Conservation (phyloP, 1,140 invertebrate species). For the Trichogramma pretiosum region DNA sequence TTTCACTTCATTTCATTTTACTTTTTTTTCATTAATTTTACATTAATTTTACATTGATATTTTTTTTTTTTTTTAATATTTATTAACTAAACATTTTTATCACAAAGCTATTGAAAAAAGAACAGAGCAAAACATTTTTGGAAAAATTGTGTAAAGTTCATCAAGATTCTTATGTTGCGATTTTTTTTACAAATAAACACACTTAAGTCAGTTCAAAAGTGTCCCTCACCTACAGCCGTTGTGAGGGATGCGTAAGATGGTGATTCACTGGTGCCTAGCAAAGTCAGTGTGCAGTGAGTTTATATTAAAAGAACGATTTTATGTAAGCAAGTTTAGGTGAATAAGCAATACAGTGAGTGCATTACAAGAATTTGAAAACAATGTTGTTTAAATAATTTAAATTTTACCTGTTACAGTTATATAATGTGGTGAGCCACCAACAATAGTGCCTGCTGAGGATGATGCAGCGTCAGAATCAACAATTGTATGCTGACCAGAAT, state of each 20-base stretch:
- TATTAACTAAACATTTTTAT: neutral
- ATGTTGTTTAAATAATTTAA: neutral
- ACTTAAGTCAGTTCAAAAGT: conserved; percentile 30
- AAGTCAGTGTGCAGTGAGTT: conserved; percentile 34
- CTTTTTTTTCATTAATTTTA: conserved; percentile 1
- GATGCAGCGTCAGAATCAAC: conserved; percentile 42
- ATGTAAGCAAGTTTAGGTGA: no score
- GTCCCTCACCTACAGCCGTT: conserved; percentile 44
- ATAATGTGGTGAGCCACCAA: conserved; percentile 45
- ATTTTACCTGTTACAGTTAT: conserved; percentile 47
- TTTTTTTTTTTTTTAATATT: neutral
- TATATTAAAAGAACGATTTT: conserved; percentile 37
- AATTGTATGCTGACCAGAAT: conserved; percentile 39
- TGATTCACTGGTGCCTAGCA: conserved; percentile 42
- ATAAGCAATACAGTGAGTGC: no score
- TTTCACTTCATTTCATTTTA: neutral
- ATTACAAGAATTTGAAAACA: conserved; percentile 19
- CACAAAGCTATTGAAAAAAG: conserved; percentile 4
- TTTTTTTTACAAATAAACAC: no score
- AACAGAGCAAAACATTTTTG: neutral
- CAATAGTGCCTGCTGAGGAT: conserved; percentile 39
- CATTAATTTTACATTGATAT: neutral
- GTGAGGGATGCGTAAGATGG: conserved; percentile 43
- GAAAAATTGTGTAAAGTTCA: neutral
- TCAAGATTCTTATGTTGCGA: no score